Base-by-base conservation (phyloP, 2,888 invertebrate genomes). In the Cantharis nigra region DNA sequence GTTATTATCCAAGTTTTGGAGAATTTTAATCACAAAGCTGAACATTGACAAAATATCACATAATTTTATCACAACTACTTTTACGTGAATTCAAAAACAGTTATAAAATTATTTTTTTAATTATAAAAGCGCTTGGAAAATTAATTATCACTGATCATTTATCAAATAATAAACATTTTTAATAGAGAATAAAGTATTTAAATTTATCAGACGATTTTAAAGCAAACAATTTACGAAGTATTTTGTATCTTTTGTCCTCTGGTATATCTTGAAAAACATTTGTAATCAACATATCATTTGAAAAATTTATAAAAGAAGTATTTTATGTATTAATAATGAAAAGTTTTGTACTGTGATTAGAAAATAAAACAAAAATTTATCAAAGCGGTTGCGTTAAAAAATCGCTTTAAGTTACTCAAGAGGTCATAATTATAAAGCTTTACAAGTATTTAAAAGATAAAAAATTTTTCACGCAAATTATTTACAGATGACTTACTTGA, bases 401-500 rank as follows among this genome's bases (percentile, higher is more conserved):
- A 49, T 49, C 49, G 49, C 7, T 49, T 49, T 49, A 49, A 49
- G 49, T 49, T 49, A 49, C 49, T 49, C 49, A 67, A 67, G 23
- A 67, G 20, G 65, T 67, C 18, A 67, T 10, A 67, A 67, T 67
- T 67, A 67, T 26, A 67, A 67, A 67, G 65, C 65, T n/a, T 26
- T 67, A 23, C 65, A 67, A 67, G 65, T 67, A 67, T 67, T 20
- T 23, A 23, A 67, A 67, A 20, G 26, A 26, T 23, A 23, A 67
- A 23, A 67, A 67, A 67, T 7, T 67, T 67, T 64, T 20, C 16
- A 14, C 20, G n/a, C 20, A 67, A 67, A 23, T 67, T 67, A 20
- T 67, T 67, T 67, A 23, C 65, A 18, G 65, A 67, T 67, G 65
- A 67, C 65, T 67, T 67, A 67, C 65, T 67, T 67, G 23, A 67